Evolutionary conservation across 2,113 vertebrate species (phyloP).

Genomic region (Lamprologus sp.): DNA sequence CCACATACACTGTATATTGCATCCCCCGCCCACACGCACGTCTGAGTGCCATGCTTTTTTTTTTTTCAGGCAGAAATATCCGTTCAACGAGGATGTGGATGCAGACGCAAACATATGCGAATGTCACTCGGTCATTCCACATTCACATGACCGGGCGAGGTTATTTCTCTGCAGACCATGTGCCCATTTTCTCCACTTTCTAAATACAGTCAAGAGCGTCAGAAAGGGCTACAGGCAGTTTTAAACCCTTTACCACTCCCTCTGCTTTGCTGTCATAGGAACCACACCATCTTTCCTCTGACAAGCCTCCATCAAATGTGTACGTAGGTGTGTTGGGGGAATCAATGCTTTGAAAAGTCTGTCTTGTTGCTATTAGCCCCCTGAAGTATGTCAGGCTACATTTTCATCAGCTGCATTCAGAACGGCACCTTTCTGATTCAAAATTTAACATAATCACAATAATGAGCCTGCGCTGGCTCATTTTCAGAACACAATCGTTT

Average conservation of each 20-base stretch:
- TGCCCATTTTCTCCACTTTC: neutral
- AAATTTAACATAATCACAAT: neutral
- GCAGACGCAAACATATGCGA: neutral
- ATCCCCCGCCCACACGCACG: too few species aligned
- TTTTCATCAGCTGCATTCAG: neutral
- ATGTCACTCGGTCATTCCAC: neutral
- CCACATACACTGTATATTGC: too few species aligned
- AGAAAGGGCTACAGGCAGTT: neutral
- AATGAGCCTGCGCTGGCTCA: neutral
- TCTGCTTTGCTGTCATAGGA: conserved; percentile 8
- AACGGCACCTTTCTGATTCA: neutral
- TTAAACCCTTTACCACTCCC: neutral
- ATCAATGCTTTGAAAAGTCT: neutral
- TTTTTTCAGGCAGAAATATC: neutral
- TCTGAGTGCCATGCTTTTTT: neutral
- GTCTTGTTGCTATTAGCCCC: neutral
- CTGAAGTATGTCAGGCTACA: neutral
- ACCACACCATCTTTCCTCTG: neutral
- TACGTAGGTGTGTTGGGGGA: neutral
- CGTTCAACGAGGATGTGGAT: neutral
- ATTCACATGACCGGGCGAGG: neutral
- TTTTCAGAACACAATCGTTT: neutral
- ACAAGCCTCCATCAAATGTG: neutral
- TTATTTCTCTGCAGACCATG: neutral
- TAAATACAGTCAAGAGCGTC: neutral